These are phyloP conservation scores for Hoplodrina ambigua DNA, from an alignment of 2,888 invertebrate genomes.

Conservation along the genomic window DNA sequence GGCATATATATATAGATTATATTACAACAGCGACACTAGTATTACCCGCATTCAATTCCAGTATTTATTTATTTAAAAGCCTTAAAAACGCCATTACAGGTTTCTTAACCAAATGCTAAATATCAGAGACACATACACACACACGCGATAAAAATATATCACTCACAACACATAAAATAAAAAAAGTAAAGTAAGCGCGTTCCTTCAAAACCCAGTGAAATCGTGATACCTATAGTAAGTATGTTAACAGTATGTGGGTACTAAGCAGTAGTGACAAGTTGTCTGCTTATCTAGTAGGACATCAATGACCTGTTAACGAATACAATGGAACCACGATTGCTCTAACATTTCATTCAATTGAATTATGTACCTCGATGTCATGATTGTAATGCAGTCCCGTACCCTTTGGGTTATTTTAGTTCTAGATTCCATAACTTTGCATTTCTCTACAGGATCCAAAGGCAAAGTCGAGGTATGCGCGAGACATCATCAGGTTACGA, in stretches of 20 bases:
- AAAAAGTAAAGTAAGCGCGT: too few relatives aligned
- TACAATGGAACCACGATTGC: conserved; percentile 14
- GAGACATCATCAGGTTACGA: conserved; percentile 98
- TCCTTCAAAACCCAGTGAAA: not conserved
- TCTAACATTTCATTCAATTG: not conserved
- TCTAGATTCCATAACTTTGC: too few relatives aligned
- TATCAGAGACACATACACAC: too few relatives aligned
- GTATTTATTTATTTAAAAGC: too few relatives aligned
- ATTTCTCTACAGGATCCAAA: conserved; percentile 82
- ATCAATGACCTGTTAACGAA: conserved; percentile 19
- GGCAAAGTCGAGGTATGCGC: conserved; percentile 92
- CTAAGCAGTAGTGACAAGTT: conserved; percentile 7
- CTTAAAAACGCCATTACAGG: too few relatives aligned
- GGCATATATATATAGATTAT: too few relatives aligned
- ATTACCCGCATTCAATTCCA: too few relatives aligned
- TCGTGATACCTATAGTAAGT: not conserved
- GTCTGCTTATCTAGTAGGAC: conserved; percentile 24
- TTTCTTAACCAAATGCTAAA: too few relatives aligned
- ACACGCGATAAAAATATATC: too few relatives aligned
- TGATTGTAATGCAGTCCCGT: not conserved
- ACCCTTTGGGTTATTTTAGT: not conserved
- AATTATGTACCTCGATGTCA: not conserved
- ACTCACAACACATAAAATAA: too few relatives aligned
- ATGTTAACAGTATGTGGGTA: not conserved
- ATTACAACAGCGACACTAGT: too few relatives aligned